Percentiles rank a stretch among this genome's conserved stretches.
phyloP scores from a whole-genome alignment of 2,888 invertebrate genomes.

The Mimumesa dahlbomi region DNA sequence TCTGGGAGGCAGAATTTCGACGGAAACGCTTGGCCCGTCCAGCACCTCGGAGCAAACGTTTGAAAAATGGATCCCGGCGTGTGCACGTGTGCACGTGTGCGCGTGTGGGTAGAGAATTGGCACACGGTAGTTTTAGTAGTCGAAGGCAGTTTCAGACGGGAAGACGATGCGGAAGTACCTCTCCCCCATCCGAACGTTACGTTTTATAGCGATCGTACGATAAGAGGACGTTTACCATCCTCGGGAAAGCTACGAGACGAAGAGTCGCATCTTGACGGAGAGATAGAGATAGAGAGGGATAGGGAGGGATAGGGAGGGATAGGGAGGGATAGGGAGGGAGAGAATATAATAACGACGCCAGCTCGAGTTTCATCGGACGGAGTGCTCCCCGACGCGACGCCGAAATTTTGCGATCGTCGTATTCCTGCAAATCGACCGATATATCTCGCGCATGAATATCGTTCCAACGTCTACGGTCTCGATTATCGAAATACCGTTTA shows the following conservation, averaged over 20 bases:
- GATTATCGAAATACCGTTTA: too few species aligned
- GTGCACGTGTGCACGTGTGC: too few species aligned
- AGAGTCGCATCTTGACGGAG: not conserved
- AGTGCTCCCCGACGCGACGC: slow-evolving; percentile 40
- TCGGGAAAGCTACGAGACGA: slow-evolving; percentile 17
- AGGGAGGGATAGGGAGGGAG: not conserved
- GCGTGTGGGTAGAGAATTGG: too few species aligned
- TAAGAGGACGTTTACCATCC: slow-evolving; percentile 21
- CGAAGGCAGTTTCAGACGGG: too few species aligned
- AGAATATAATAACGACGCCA: not conserved
- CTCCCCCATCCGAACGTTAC: slow-evolving; percentile 16
- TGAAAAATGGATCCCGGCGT: not conserved
- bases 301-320: not conserved
- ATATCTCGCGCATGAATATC: not conserved
- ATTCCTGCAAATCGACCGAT: not conserved
- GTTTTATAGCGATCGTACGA: slow-evolving; percentile 35
- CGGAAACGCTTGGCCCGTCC: too few species aligned
- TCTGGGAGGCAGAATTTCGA: too few species aligned
- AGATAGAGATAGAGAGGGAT: not conserved
- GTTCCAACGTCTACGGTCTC: too few species aligned
- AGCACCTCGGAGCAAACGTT: too few species aligned
- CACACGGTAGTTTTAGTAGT: too few species aligned
- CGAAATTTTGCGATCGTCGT: slow-evolving; percentile 33
- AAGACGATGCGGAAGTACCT: not conserved
- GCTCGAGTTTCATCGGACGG: slow-evolving; percentile 46